These are phyloP conservation scores for Tautogolabrus adspersus DNA, from an alignment of 2,113 vertebrate species.

Conservation along the genomic window DNA sequence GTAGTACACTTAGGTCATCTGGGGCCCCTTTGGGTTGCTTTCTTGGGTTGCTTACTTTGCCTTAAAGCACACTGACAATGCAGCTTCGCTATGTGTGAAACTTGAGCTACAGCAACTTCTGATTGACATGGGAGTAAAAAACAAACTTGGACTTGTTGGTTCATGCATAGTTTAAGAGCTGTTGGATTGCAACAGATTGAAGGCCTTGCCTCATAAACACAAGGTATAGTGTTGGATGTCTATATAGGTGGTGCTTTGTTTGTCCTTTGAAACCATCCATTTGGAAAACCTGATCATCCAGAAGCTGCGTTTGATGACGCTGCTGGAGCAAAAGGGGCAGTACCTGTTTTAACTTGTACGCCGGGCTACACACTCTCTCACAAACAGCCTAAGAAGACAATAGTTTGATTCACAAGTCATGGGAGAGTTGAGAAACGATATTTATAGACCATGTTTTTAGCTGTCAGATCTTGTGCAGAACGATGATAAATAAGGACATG, in stretches of 20 bases:
- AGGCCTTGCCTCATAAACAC: not conserved
- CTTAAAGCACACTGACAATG: too few relatives aligned
- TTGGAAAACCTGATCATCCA: constrained; percentile 15
- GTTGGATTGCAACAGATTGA: not conserved
- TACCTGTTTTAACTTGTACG: not conserved
- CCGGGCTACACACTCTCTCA: not conserved
- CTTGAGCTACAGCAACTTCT: not conserved
- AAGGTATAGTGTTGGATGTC: not conserved
- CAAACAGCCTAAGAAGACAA: constrained; percentile 1
- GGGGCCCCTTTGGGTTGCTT: not conserved
- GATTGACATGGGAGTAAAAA: not conserved
- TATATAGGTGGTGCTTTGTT: not conserved
- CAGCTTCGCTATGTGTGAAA: not conserved
- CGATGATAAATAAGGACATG: not conserved
- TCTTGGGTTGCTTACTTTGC: not conserved
- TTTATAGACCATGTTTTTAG: constrained; percentile 4
- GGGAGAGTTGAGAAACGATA: constrained; percentile 3
- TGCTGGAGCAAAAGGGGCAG: not conserved
- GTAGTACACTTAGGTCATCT: not conserved
- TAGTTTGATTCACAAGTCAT: constrained; percentile 16
- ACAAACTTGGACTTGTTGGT: not conserved
- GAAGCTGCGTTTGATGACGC: not conserved
- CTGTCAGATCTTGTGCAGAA: constrained; percentile 10
- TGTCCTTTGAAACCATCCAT: constrained; percentile 17
- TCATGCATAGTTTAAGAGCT: not conserved